Evolutionary conservation across 2,888 invertebrate genomes (phyloP), one percentile per base, ranked within the genome.

Genomic region (Stenotaenia linearis): DNA sequence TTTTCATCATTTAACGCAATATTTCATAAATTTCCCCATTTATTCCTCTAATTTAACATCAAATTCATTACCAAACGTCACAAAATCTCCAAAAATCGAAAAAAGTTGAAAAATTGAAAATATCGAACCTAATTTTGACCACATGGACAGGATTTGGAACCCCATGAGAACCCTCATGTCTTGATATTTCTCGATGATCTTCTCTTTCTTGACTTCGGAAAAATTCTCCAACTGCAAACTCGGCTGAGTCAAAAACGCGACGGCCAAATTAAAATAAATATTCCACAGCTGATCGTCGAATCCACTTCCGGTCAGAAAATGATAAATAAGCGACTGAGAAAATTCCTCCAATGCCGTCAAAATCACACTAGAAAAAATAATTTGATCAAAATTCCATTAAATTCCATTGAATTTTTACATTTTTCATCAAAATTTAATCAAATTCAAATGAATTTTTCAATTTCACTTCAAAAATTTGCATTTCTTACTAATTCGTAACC

Each of bases 131-230:
- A 97, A 88, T 84, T 93, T 92, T 32, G 93, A 93, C 97, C 97
- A 97, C 88, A 95, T 94, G 25, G 93, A 92, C 10, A 97, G 89
- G 82, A 97, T 94, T 85, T 96, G 95, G 85, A 94, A 92, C 32
- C 96, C 97, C 91, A 97, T 96, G 18, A 93, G 89, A 1, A 96
- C 94, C 79, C 97, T 90, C 96, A 97, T 95, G 84, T 96, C 95
- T 0, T 92, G 92, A 84, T 94, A 93, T 80, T 91, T 92, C 83
- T 92, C 91, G 18, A 92, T 88, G 80, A 94, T 91, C 86, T 92
- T 92, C 81, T 92, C 90, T 0, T 92, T 87, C 84, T 94, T 94
- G 1, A 91, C 91, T 82, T 92, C 91, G n/a, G 93, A 91, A 85
- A 93, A 93, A 82, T 90, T 91, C 84, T 94, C 94, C 80, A 95